Evolutionary conservation across 2,888 invertebrate genomes (phyloP).

Genomic region (Cantharis rustica): DNA sequence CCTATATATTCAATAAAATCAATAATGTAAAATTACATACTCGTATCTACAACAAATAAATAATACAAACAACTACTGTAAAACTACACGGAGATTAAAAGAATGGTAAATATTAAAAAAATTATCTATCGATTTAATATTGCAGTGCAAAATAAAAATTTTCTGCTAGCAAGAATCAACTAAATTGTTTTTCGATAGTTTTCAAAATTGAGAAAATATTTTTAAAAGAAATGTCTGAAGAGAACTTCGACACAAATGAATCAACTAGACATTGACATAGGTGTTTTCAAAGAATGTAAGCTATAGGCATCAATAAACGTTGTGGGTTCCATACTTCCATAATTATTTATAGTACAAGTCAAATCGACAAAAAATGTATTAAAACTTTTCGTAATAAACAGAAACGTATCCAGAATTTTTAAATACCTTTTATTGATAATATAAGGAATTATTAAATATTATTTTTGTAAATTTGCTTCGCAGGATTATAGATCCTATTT

Average conservation of each 20-base stretch:
- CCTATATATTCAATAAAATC: no score
- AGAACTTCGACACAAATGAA: neutral
- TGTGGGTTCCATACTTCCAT: neutral
- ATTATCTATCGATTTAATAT: neutral
- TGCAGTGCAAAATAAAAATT: neutral
- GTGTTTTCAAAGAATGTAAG: neutral
- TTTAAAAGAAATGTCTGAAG: neutral
- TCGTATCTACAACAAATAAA: no score
- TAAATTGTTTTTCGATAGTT: neutral
- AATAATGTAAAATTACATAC: no score
- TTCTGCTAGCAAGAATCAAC: neutral
- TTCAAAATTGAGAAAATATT: neutral
- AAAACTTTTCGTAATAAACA: neutral
- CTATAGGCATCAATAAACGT: neutral
- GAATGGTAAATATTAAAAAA: no score
- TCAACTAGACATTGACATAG: neutral
- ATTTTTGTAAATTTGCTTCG: neutral
- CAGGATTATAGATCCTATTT: neutral
- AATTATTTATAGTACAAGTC: neutral
- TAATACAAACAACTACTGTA: no score
- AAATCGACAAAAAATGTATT: neutral
- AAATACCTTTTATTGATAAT: neutral
- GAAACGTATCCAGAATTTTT: neutral
- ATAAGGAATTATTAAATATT: no score
- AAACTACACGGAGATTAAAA: no score